phyloP scores from a whole-genome alignment of 1,140 invertebrate genomes.

The Drosophila miranda region DNA sequence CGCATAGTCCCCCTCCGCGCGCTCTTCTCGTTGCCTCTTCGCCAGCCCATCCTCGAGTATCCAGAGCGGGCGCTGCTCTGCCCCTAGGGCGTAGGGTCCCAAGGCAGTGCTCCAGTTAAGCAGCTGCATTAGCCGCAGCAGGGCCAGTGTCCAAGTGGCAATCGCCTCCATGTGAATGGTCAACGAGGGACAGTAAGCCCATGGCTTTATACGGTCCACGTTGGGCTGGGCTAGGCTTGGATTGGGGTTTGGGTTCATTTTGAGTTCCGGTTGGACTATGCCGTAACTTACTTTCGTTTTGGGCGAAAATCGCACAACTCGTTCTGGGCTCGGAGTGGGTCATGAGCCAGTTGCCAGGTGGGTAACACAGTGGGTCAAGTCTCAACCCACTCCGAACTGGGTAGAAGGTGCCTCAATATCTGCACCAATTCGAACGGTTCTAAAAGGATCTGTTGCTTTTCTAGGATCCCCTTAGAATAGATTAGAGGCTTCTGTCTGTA shows the following conservation, averaged over 20 bases:
- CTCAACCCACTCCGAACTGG: too few species aligned
- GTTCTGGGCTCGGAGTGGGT: conserved; percentile 38
- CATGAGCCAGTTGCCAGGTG: too few species aligned
- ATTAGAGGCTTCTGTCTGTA: too few species aligned
- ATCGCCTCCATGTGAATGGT: conserved; percentile 47
- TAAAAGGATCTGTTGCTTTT: too few species aligned
- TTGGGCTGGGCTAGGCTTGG: not conserved
- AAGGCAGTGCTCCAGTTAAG: not conserved
- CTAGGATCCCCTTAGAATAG: too few species aligned
- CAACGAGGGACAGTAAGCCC: not conserved
- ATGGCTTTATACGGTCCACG: conserved; percentile 41
- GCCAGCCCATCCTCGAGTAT: conserved; percentile 66
- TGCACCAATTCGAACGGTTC: too few species aligned
- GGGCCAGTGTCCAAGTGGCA: conserved; percentile 25
- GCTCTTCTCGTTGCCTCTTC: conserved; percentile 39
- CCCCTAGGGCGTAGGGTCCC: conserved; percentile 37
- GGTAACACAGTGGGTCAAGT: too few species aligned
- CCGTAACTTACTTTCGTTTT: conserved; percentile 68
- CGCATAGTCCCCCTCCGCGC: conserved; percentile 34
- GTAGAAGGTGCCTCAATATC: too few species aligned
- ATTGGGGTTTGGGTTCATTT: not conserved
- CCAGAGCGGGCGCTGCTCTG: conserved; percentile 64
- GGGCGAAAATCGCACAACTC: conserved; percentile 51
- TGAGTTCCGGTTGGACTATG: not conserved
- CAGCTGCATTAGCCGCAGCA: conserved; percentile 10